A percentile compares a stretch with the other conserved stretches of the same genome.
phyloP scores from a whole-genome alignment of 1,140 invertebrate species.

The Apolygus lucorum region DNA sequence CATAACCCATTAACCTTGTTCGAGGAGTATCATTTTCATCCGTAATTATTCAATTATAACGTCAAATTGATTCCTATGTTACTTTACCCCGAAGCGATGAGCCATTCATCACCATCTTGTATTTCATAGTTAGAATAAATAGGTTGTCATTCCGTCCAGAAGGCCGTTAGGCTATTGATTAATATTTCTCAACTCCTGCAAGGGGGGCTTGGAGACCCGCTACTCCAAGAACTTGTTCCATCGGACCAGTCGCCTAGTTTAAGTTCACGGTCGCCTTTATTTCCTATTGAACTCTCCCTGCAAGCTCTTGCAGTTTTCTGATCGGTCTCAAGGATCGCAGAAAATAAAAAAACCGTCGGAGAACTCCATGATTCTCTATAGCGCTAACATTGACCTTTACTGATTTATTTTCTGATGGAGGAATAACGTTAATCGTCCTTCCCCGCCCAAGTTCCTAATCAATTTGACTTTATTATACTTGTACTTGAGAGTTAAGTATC shows the following conservation, averaged over 20 bases:
- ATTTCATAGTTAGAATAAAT: conserved; percentile 12
- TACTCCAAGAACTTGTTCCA: neutral
- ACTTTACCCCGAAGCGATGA: neutral
- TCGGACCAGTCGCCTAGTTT: neutral
- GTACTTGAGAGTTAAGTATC: neutral
- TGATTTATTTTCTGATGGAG: neutral
- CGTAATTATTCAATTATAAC: neutral
- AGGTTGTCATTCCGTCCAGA: conserved; percentile 11
- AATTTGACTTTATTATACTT: neutral
- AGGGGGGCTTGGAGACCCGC: neutral
- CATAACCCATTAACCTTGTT: neutral
- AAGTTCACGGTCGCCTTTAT: conserved; percentile 1
- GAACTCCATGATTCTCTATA: neutral
- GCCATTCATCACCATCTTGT: conserved; percentile 9
- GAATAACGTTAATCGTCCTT: neutral
- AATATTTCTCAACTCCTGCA: neutral
- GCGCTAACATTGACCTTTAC: neutral
- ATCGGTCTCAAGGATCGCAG: neutral
- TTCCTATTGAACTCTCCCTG: neutral
- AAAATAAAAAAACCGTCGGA: neutral
- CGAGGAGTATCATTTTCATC: neutral
- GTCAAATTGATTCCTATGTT: neutral
- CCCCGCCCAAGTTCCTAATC: neutral
- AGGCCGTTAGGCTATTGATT: conserved; percentile 10
- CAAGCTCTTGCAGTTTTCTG: neutral